Base-by-base conservation (phyloP, 2,888 invertebrate species). In the Hipparchia sbordonii region DNA sequence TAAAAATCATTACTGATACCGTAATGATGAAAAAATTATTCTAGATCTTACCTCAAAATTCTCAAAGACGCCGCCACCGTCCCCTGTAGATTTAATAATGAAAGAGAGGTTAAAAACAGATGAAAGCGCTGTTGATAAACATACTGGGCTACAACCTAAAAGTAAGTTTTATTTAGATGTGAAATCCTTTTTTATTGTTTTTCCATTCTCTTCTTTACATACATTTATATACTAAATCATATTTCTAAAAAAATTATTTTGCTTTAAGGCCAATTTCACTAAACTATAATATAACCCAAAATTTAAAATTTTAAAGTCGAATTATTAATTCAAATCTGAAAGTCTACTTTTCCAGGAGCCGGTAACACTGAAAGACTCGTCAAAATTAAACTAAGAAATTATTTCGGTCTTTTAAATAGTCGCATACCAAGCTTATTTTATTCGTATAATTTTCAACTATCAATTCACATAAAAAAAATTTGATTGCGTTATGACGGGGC, bases 1-100 rank as follows among this genome's bases (percentile, higher is more conserved):
- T 46, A 12, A 56, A 59, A 59, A 67, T 51, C 7, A 12, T 56
- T 63, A 46, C 39, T 33, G 23, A 9, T 33, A 7, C 13, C 10
- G 10, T 46, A 23, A 59, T 45, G 66, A 48, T 46, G 13, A 13
- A 66, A n/a, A 59, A 51, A 48, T 79, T 70, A 51, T 62, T 68
- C 62, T 89, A 95, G 96, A 95, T 90, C 89, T 95, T 80, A 95
- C 94, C 75, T 95, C 96, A 72, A 95, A 95, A 83, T 94, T 95
- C 81, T 95, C 95, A 56, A 96, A 95, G 85, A 96, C 96, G 74
- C 96, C 96, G 76, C 96, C 96, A 67, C 96, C 96, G 7, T 96
- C 96, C 79, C 96, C 96, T 57, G 96, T 96, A 71, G 96, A 96
- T 86, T 94, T 96, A 82, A 93, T 92, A 76, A 82, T 89, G 76